Evolutionary conservation across 2,113 vertebrate genomes (phyloP), one percentile per base, ranked within the genome.

Genomic region (Tiliqua scincoides): DNA sequence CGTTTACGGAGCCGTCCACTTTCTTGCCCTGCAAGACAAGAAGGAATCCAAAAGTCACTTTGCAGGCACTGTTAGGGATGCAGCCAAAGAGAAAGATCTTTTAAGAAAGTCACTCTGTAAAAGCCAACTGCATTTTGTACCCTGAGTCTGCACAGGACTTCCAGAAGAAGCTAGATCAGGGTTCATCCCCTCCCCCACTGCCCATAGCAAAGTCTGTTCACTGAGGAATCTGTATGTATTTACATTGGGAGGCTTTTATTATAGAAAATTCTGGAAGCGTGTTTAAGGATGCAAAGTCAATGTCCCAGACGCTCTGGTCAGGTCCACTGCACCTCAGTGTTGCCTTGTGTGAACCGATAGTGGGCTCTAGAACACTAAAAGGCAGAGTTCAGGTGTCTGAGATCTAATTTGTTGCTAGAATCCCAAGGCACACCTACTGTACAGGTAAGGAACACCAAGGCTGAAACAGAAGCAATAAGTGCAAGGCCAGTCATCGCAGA

Each of bases 1-100:
- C 98, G 2, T 99, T 98, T 3, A 97, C 97, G 0, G 98, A 97
- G 0, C 98, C 98, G 0, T 98, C 98, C 0, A 96, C 96, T 92
- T 99, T 99, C 96, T 94, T 99, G 0, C 99, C 99, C 99, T 98
- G 93, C 57, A 91, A 96, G 85, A 95, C 57, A 86, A 75, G 4
- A 35, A 62, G 9, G 6, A 3, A 6, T 17, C 7, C 4, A 11
- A 70, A 89, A 20, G 1, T 67, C 59, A 6, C 23, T 40, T 85
- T 62, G n/a, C 14, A 9, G 6, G 2, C 48, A 54, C 59, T 48
- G 4, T 48, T 0, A 0, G 67, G 0, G 14, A 6, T 18, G 21
- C 32, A 25, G 25, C 32, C 54, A 25, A 14, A 21, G 30, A 14
- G 11, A 54, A 35, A 32, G 63, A 40, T 48, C 43, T 48, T n/a